Percentiles rank a stretch among this genome's conserved stretches.
Evolutionary conservation across 2,797 vertebrate genomes (phyloP).

Genomic region (Pseudotriccus pelzelni): DNA sequence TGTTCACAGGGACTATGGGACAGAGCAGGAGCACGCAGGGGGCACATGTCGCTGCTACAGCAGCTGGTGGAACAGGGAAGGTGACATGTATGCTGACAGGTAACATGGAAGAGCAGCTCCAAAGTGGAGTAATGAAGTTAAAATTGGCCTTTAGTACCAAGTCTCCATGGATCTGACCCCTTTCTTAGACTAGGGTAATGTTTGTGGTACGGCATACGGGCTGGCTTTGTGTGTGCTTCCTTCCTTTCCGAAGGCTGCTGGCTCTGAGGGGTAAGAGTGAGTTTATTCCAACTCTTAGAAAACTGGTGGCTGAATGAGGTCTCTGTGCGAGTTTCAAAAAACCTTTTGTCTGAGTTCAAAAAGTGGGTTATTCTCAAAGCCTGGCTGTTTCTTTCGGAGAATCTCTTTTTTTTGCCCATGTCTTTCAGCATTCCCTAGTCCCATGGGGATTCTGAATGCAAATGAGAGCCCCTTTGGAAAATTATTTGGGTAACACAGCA

Average conservation of each 20-base stretch:
- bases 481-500: not conserved
- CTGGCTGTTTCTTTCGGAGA: not conserved
- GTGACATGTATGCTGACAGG: not conserved
- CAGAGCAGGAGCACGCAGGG: not conserved
- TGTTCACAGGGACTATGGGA: accelerated
- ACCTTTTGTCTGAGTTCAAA: not conserved
- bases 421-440: not conserved
- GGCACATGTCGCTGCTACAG: accelerated
- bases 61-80: not conserved
- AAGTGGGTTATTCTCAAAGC: conserved; percentile 29
- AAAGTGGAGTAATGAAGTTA: not conserved
- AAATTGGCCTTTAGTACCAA: not conserved
- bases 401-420: not conserved
- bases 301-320: not conserved
- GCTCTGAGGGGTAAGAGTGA: not conserved
- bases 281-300: conserved; percentile 1
- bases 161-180: not conserved
- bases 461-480: conserved; percentile 3
- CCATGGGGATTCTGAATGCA: not conserved
- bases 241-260: not conserved
- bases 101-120: not conserved
- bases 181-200: not conserved
- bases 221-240: not conserved
- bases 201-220: accelerated
- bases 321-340: conserved; percentile 25